Percentiles rank a stretch among this genome's conserved stretches.
Evolutionary conservation across 1,140 invertebrate species (phyloP).

Genomic region (Chrysopa pallens): DNA sequence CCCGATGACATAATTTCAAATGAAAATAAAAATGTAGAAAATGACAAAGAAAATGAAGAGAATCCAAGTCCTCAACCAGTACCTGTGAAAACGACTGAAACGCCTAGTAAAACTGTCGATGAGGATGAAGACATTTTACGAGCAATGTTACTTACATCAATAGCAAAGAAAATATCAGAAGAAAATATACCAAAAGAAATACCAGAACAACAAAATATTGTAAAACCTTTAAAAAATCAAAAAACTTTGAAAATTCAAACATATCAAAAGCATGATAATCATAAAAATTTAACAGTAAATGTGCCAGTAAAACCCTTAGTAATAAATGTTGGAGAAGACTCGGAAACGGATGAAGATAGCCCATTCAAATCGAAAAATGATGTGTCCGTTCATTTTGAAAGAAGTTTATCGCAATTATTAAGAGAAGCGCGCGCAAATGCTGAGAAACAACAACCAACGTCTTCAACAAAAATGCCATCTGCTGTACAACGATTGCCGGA

Average conservation of each 20-base stretch:
- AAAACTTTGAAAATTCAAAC: constrained; percentile 1
- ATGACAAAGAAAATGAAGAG: constrained; percentile 4
- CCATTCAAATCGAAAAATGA: constrained; percentile 1
- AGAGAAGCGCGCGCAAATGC: not conserved
- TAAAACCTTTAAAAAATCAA: constrained; percentile 5
- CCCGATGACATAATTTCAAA: constrained; percentile 1
- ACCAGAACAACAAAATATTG: not conserved
- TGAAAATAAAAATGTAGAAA: constrained; percentile 3
- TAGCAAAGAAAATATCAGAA: constrained; percentile 18
- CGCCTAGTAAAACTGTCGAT: constrained; percentile 7
- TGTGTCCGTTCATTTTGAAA: constrained; percentile 1
- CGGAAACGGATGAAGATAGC: constrained; percentile 13
- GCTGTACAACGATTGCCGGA: not conserved
- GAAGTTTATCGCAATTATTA: constrained; percentile 1
- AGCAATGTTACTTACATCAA: constrained; percentile 18
- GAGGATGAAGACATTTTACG: constrained; percentile 20
- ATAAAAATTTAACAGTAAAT: not conserved
- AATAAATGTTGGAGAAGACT: constrained; percentile 16
- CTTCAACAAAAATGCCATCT: not conserved
- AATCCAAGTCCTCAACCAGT: not conserved
- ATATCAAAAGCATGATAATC: constrained; percentile 3
- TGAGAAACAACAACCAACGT: not conserved
- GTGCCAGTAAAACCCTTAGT: constrained; percentile 16
- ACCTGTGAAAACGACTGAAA: not conserved
- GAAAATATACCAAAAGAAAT: constrained; percentile 1